Percentiles rank a stretch among this genome's conserved stretches.
These are phyloP conservation scores for Pachypanchax playfairii DNA, from an alignment of 2,113 vertebrate genomes.

Conservation along the genomic window DNA sequence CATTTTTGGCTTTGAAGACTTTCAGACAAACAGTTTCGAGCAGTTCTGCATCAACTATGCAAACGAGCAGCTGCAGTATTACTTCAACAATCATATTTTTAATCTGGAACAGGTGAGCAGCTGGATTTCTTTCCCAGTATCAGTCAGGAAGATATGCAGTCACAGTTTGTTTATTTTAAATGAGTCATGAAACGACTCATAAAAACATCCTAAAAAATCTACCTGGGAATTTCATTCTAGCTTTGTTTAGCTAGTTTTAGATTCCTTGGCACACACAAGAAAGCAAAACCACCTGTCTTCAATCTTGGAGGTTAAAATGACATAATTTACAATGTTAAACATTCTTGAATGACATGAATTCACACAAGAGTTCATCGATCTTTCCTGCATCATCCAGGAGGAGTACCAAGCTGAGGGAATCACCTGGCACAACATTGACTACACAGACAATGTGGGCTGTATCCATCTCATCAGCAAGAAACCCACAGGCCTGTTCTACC, in stretches of 20 bases:
- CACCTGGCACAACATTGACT: slow-evolving; percentile 97
- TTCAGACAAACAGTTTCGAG: slow-evolving; percentile 95
- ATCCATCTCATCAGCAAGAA: slow-evolving; percentile 98
- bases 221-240: too few species aligned
- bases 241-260: too few species aligned
- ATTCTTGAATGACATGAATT: background rate
- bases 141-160: background rate
- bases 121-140: background rate
- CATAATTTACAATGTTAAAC: background rate
- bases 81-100: slow-evolving; percentile 99
- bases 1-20: slow-evolving; percentile 98
- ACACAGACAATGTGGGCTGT: slow-evolving; percentile 96
- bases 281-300: too few species aligned
- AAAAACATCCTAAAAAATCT: too few species aligned
- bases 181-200: too few species aligned
- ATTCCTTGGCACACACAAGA: too few species aligned
- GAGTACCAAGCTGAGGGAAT: slow-evolving; percentile 97
- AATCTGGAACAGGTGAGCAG: slow-evolving; percentile 92
- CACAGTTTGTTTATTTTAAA: background rate
- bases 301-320: too few species aligned
- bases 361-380: background rate
- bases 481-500: slow-evolving; percentile 94
- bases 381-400: slow-evolving; percentile 78
- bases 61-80: slow-evolving; percentile 97
- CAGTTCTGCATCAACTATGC: slow-evolving; percentile 99